These are phyloP conservation scores for Holotrichia oblita DNA, from an alignment of 1,140 invertebrate genomes.

Conservation along the genomic window DNA sequence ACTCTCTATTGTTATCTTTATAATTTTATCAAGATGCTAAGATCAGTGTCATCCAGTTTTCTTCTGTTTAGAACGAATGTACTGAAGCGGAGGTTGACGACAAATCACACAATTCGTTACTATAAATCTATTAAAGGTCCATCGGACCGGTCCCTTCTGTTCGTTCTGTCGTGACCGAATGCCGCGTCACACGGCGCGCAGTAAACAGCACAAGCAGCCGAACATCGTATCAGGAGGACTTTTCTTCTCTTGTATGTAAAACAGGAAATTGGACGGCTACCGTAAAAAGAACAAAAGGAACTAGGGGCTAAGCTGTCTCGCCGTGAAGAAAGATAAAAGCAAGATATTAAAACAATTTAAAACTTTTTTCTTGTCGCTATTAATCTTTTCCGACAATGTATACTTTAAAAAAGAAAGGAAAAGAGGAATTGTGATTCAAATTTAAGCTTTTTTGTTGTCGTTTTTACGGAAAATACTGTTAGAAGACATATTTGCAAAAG, in stretches of 20 bases:
- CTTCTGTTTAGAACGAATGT: conserved; percentile 50
- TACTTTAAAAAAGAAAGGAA: conserved; percentile 17
- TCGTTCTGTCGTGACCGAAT: neutral
- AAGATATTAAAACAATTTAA: conserved; percentile 39
- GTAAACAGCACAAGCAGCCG: conserved; percentile 7
- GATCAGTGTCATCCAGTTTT: conserved; percentile 41
- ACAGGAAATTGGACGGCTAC: conserved; percentile 46
- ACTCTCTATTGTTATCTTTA: conserved; percentile 9
- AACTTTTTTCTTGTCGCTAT: conserved; percentile 36
- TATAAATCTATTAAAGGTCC: conserved; percentile 57
- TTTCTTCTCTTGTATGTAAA: conserved; percentile 53
- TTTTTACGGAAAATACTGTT: neutral
- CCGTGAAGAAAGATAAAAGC: conserved; percentile 37
- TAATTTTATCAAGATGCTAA: conserved; percentile 39
- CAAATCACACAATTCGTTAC: conserved; percentile 57
- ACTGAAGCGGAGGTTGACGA: conserved; percentile 51
- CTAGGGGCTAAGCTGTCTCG: conserved; percentile 25
- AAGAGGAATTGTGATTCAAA: conserved; percentile 6
- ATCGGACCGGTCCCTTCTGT: conserved; percentile 39
- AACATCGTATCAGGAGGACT: conserved; percentile 40
- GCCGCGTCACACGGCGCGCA: conserved; percentile 12
- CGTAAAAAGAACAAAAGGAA: conserved; percentile 37
- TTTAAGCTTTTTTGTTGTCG: neutral
- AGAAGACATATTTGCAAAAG: conserved; percentile 1
- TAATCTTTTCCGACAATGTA: conserved; percentile 32